Percentiles rank a stretch among this genome's conserved stretches.
phyloP scores from a whole-genome alignment of 2,888 invertebrate genomes.

The Drosophila atroscutellata region DNA sequence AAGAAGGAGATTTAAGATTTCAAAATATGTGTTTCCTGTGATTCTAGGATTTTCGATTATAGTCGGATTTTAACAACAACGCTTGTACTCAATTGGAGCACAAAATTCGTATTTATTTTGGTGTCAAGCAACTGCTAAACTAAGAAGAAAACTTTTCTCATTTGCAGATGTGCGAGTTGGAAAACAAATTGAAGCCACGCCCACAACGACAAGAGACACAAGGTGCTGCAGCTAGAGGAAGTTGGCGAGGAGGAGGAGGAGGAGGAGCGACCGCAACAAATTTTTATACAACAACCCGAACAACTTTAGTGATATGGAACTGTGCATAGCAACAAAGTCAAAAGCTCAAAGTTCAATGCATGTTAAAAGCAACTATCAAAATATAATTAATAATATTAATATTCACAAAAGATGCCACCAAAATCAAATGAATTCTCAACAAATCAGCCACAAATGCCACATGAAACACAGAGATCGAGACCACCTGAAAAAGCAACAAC shows the following conservation, averaged over 20 bases:
- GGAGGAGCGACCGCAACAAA: constrained; percentile 1
- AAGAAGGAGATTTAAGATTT: background rate
- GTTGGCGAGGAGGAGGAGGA: background rate
- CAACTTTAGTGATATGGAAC: constrained; percentile 72
- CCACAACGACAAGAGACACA: constrained; percentile 45
- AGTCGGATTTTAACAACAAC: background rate
- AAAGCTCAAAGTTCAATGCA: constrained; percentile 74
- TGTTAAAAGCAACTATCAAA: constrained; percentile 69
- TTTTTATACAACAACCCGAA: constrained; percentile 28
- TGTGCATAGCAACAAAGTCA: constrained; percentile 77
- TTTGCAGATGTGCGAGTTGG: constrained; percentile 70
- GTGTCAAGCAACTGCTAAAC: background rate
- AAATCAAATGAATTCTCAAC: constrained; percentile 60
- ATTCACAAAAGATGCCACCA: constrained; percentile 78
- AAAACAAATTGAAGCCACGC: constrained; percentile 63
- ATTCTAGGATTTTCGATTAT: background rate
- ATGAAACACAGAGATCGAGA: constrained; percentile 68
- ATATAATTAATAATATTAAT: constrained; percentile 55
- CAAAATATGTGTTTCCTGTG: background rate
- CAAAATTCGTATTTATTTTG: background rate
- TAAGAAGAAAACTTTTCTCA: constrained; percentile 56
- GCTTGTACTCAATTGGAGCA: background rate
- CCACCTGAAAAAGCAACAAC: constrained; percentile 70
- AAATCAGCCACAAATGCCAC: constrained; percentile 51
- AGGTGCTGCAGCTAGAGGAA: constrained; percentile 42